Evolutionary conservation across 2,888 invertebrate species (phyloP), one percentile per base, ranked within the genome.

Genomic region (Sphecodes monilicornis): DNA sequence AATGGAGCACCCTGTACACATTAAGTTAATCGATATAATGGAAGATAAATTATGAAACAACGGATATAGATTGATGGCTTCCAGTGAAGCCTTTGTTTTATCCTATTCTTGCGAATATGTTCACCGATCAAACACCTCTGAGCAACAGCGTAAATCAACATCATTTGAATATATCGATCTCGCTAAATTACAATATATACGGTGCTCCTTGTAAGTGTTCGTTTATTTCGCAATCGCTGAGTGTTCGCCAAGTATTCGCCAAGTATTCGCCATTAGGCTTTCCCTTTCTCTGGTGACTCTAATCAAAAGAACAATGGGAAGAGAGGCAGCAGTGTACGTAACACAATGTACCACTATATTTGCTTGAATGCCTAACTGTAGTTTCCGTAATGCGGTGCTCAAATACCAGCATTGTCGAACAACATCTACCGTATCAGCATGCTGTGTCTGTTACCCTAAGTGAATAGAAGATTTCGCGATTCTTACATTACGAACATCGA

Each of bases 371-470:
- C 60, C 60, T 10, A 60, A 29, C 60, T 29, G 60, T 60, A 60
- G 60, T 60, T 60, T 29, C 60, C 60, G 29, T 60, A 60, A 60
- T 60, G 60, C 60, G 60, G 60, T 60, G 60, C 60, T 60, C 60
- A 60, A 29, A 60, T 60, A 60, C 60, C 60, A 18, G 60, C 60
- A 60, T 29, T 29, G 29, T 60, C 60, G 60, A 60, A 26, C 60
- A 60, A 29, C 60, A 29, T 60, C 60, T 60, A 60, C 29, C 60
- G 60, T 60, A 60, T 60, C 60, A 60, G 29, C 60, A 60, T 29
- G 29, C 10, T 29, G 6, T 29, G 60, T 18, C 29, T 60, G 60
- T 60, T 60, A 60, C 18, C 60, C 18, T 60, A 60, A 60, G 60
- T 29, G 60, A 60, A 29, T 60, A 8, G 29, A 60, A 60, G 60